Conservation (phyloP, 2,113 vertebrate species). For the Pristiophorus japonicus region DNA sequence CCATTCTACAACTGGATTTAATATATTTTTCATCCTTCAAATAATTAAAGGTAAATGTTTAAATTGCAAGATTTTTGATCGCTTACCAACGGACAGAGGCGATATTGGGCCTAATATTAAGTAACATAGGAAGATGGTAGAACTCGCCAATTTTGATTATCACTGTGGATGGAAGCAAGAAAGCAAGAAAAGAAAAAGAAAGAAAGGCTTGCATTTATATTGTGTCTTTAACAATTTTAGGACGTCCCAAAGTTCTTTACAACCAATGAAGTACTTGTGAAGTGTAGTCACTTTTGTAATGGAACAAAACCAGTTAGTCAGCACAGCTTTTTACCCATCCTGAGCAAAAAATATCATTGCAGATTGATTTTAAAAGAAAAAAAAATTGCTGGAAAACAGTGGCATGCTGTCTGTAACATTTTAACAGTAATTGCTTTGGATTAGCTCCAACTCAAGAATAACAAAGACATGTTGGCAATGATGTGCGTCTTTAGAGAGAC, state of each 20-base stretch:
- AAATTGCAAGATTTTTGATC: too few relatives aligned
- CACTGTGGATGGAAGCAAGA: neutral
- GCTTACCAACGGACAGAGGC: too few relatives aligned
- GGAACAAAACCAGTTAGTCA: neutral
- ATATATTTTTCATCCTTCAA: too few relatives aligned
- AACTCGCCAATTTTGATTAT: neutral
- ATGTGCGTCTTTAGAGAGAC: neutral
- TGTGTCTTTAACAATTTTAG: neutral
- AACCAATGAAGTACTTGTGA: neutral
- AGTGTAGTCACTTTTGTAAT: neutral
- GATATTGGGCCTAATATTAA: too few relatives aligned
- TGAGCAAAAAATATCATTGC: neutral
- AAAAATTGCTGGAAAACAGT: neutral
- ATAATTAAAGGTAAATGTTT: too few relatives aligned
- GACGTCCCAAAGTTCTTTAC: neutral
- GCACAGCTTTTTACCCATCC: neutral
- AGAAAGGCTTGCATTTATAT: neutral
- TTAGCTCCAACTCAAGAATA: neutral
- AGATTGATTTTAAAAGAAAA: neutral
- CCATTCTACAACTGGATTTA: too few relatives aligned
- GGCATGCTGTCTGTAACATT: neutral
- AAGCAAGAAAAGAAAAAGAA: too few relatives aligned
- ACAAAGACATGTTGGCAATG: conserved; percentile 16
- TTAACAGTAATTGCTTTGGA: conserved; percentile 8
- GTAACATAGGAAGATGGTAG: too few relatives aligned